Percentiles rank a stretch among this genome's conserved stretches.
phyloP scores from a whole-genome alignment of 2,113 vertebrate genomes.

The Casuarius casuarius region DNA sequence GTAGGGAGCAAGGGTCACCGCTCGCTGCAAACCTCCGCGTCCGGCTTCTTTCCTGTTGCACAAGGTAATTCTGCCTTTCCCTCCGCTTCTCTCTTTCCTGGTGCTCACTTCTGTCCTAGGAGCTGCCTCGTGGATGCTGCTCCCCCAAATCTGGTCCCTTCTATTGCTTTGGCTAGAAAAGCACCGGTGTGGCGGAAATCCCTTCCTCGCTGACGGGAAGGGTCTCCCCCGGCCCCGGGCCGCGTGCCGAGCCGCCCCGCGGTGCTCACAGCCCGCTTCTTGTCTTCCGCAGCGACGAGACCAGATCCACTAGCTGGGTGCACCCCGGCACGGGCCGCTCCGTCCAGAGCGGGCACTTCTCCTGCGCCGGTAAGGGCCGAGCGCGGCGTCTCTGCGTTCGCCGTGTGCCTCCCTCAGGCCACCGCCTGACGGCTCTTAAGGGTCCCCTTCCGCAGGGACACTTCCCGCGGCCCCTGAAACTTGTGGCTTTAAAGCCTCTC shows the following conservation, averaged over 20 bases:
- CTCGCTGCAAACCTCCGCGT: background rate
- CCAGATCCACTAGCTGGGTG: slow-evolving; percentile 78
- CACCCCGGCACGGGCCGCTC: slow-evolving; percentile 65
- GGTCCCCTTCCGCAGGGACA: background rate
- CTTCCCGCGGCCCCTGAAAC: background rate
- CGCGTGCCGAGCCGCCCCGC: accelerated
- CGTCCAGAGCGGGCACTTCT: slow-evolving; percentile 76
- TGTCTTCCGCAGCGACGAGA: slow-evolving; percentile 71
- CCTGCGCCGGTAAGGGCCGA: slow-evolving; percentile 65
- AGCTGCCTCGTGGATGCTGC: background rate
- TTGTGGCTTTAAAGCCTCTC: no score
- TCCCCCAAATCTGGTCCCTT: accelerated
- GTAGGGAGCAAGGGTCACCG: background rate
- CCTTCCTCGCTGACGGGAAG: accelerated
- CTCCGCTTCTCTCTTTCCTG: accelerated
- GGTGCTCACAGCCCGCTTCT: background rate
- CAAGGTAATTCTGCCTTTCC: accelerated
- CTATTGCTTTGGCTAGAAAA: background rate
- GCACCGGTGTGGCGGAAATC: background rate
- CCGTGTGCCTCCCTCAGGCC: background rate
- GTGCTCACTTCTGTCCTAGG: accelerated
- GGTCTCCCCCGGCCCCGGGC: background rate
- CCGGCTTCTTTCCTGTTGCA: accelerated
- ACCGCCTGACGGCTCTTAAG: background rate
- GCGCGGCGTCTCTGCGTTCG: accelerated